Percentiles rank a stretch among this genome's conserved stretches.
These are phyloP conservation scores for Oryzias woworae DNA, from an alignment of 2,113 vertebrate genomes.

Conservation along the genomic window DNA sequence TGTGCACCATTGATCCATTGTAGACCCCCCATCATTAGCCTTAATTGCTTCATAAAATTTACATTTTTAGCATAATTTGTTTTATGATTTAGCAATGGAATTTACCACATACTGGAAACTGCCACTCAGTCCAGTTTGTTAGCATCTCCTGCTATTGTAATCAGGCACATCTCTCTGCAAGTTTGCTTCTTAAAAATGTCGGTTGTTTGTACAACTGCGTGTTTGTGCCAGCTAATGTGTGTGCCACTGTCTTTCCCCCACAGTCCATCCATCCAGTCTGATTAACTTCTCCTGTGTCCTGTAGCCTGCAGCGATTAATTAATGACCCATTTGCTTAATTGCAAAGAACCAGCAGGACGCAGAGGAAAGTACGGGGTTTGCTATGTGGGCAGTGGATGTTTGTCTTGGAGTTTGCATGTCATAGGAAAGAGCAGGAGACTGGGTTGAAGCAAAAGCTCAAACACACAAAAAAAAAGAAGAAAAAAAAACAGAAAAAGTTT, in stretches of 20 bases:
- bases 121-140: slow-evolving; percentile 57
- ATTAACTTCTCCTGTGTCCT: slow-evolving; percentile 64
- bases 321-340: slow-evolving; percentile 77
- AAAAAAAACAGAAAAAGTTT: neutral
- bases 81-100: slow-evolving; percentile 20
- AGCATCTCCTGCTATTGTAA: slow-evolving; percentile 46
- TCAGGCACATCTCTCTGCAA: slow-evolving; percentile 44
- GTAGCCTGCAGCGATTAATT: slow-evolving; percentile 68
- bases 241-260: slow-evolving; percentile 26
- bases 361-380: slow-evolving; percentile 32
- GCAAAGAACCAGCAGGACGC: slow-evolving; percentile 54
- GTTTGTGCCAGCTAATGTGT: slow-evolving; percentile 20
- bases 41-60: slow-evolving; percentile 48
- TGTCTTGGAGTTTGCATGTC: slow-evolving; percentile 13
- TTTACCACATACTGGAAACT: slow-evolving; percentile 43
- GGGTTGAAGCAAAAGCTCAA: neutral
- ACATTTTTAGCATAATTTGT: slow-evolving; percentile 56
- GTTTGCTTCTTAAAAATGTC: slow-evolving; percentile 56
- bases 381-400: slow-evolving; percentile 14
- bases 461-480: slow-evolving; percentile 6
- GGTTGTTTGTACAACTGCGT: slow-evolving; percentile 25
- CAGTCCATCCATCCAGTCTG: slow-evolving; percentile 66
- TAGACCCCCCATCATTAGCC: slow-evolving; percentile 29
- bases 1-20: slow-evolving; percentile 25
- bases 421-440: slow-evolving; percentile 17